A percentile compares a stretch with the other conserved stretches of the same genome.
Conservation (phyloP, 2,113 vertebrate species). For the Motacilla tschutschensis region DNA sequence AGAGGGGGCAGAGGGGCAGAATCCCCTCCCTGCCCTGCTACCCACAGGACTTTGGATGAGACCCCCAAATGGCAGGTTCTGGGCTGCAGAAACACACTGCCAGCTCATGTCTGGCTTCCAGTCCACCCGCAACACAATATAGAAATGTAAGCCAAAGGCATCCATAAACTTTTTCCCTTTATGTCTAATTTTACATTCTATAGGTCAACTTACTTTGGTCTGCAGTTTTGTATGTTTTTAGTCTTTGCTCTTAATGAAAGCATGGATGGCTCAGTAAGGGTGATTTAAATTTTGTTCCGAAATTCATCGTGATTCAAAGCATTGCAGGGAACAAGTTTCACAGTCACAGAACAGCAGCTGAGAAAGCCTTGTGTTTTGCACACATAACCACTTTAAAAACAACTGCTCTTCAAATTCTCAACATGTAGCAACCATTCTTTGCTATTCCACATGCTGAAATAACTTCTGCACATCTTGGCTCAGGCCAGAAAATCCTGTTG, state of each 20-base stretch:
- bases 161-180: neutral
- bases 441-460: neutral
- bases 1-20: neutral
- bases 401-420: neutral
- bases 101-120: neutral
- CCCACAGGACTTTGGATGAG: neutral
- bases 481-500: neutral
- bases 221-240: neutral
- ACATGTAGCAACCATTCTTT: neutral
- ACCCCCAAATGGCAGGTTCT: rapidly evolving
- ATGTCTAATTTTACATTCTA: neutral
- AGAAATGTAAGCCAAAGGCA: neutral
- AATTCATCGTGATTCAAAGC: neutral
- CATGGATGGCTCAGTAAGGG: neutral
- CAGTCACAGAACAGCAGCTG: neutral
- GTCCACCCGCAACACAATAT: neutral
- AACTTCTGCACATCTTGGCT: neutral
- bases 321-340: slow-evolving; percentile 4
- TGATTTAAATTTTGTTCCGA: slow-evolving; percentile 18
- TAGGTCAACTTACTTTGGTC: neutral
- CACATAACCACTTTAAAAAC: neutral
- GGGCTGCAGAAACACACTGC: neutral
- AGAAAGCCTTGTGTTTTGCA: slow-evolving; percentile 9
- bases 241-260: neutral
- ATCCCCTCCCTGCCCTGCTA: neutral